phyloP scores from a whole-genome alignment of 2,113 vertebrate genomes.

The Gyps fulvus region DNA sequence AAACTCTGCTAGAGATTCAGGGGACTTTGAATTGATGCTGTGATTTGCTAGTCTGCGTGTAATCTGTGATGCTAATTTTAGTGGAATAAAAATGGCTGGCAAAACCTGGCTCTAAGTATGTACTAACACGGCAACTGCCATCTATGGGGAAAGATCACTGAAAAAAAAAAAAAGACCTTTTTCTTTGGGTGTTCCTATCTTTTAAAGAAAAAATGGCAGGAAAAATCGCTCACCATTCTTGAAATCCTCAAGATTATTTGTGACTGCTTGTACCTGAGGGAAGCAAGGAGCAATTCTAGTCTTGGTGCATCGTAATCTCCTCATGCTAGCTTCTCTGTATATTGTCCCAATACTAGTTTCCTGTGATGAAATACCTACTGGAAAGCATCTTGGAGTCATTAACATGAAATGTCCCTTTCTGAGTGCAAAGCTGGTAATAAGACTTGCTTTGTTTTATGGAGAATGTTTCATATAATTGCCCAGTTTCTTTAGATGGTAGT shows the following conservation, averaged over 20 bases:
- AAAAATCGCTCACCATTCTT: not conserved
- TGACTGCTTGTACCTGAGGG: not conserved
- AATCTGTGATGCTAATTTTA: not conserved
- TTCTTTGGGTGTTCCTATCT: not conserved
- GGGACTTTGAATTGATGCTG: not conserved
- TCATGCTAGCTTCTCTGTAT: not conserved
- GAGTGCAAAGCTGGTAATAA: constrained; percentile 36
- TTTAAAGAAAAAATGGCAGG: not conserved
- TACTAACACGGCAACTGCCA: not conserved
- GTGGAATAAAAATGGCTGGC: not conserved
- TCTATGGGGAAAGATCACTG: not conserved
- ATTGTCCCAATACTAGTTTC: constrained; percentile 37
- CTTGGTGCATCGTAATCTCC: not conserved
- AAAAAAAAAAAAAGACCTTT: not conserved
- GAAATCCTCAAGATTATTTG: constrained; percentile 12
- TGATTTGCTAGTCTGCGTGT: not conserved
- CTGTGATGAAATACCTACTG: constrained; percentile 7
- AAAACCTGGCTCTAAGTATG: not conserved
- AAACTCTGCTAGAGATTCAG: not conserved
- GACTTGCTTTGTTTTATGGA: constrained; percentile 35
- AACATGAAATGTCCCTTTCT: constrained; percentile 34
- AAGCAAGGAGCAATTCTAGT: not conserved
- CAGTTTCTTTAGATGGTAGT: constrained; percentile 56
- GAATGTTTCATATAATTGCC: constrained; percentile 41
- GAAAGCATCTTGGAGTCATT: constrained; percentile 43